phyloP scores from a whole-genome alignment of 2,888 invertebrate genomes.

The Entomobrya proxima region DNA sequence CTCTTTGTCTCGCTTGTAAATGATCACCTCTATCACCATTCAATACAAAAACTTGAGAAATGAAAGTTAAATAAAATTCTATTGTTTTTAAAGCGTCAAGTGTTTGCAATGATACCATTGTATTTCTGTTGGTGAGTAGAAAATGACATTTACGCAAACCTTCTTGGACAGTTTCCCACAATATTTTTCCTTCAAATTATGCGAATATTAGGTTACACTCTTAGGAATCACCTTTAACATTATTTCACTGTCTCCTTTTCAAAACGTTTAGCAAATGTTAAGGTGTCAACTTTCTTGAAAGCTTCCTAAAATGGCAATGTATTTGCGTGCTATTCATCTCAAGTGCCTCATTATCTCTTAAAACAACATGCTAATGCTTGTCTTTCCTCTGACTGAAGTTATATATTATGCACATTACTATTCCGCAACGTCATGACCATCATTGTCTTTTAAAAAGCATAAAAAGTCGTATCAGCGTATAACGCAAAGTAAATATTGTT shows the following conservation, averaged over 20 bases:
- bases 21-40: background rate
- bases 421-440: background rate
- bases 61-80: background rate
- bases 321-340: constrained; percentile 52
- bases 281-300: constrained; percentile 41
- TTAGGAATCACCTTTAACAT: background rate
- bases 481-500: constrained; percentile 32
- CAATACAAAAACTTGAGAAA: background rate
- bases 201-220: background rate
- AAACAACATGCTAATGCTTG: background rate
- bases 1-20: background rate
- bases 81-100: background rate
- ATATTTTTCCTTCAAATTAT: too few species aligned
- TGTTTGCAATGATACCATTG: background rate
- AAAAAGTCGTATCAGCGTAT: too few species aligned
- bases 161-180: constrained; percentile 55
- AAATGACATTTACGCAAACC: constrained; percentile 22
- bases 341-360: constrained; percentile 37
- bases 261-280: constrained; percentile 6
- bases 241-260: too few species aligned
- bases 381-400: background rate
- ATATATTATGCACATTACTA: constrained; percentile 11
- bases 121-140: background rate
- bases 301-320: constrained; percentile 49
- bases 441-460: too few species aligned